Evolutionary conservation across 2,888 invertebrate species (phyloP), one percentile per base, ranked within the genome.

Genomic region (Orthosia gracilis): DNA sequence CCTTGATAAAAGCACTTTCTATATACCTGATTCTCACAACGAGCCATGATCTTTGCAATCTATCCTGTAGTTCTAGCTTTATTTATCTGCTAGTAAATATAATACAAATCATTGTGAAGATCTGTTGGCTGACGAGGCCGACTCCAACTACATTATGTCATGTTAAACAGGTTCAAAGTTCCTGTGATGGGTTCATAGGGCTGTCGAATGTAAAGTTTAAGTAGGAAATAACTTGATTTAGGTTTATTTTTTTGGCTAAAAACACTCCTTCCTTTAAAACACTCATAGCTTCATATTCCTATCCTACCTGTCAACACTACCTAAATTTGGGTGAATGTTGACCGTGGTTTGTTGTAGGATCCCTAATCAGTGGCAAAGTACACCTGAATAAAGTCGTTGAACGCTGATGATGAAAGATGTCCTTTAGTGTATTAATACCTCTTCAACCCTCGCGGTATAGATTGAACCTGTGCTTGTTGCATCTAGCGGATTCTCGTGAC

Each of bases 161-260:
- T 69, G 79, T 79, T 72, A 83, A 72, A 76, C 83, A 83, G 83
- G 82, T 82, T 85, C 84, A 85, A 82, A 85, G 85, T 82, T 79
- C 84, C 71, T 79, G 73, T 58, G 69, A 73, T 79, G 68, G 26
- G n/a, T 58, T 49, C 47, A 12, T 79, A 81, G 81, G 81, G 81
- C 26, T 81, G 75, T 13, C 79, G 45, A 31, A 69, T 21, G 5
- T 50, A 13, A 18, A 17, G 3, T 45, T 31, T 45, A 18, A n/a
- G n/a, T 3, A 47, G 23, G 4, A 52, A 2, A 21, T 31, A n/a
- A n/a, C 13, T n/a, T 40, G 3, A 23, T 4, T 57, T 26, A 7
- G 4, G 5, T 15, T 23, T 31, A 31, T 5, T 40, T 40, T 0
- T 40, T 40, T 40, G 40, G 40, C 9, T 9, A 40, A 40, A 9